Evolutionary conservation across 2,888 invertebrate genomes (phyloP), one percentile per base, ranked within the genome.

Genomic region (Hemaris fuciformis): DNA sequence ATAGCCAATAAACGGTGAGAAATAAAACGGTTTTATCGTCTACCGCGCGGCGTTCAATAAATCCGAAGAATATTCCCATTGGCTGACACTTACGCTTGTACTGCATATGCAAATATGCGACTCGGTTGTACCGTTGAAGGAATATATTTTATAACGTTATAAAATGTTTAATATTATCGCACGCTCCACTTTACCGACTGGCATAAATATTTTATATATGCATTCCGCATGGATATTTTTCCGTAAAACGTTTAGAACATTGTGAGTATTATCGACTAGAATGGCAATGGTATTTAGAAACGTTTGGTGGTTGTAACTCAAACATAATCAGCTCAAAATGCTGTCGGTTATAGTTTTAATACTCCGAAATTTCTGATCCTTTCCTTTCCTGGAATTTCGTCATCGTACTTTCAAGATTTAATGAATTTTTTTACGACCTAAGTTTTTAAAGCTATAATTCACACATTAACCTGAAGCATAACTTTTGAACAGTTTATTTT

Each of bases 161-260:
- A 48, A 48, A 48, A 48, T 48, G 25, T 48, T 48, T 48, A 48
- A 48, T 48, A 48, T 48, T 27, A 48, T 15, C 25, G 22, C 45
- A 3, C 10, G 48, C 15, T 8, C 48, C 15, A 48, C 48, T 48
- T 48, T 23, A 45, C 45, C 38, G 38, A 45, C 25, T 27, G 8
- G 25, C 27, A 27, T 48, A 25, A 27, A 48, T 43, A 43, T 22
- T 45, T 22, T 45, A 22, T 22, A 22, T 22, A 45, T 13, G 45
- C 45, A 45, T 45, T 45, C 45, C 22, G n/a, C 38, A 38, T n/a
- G 38, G 38, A 38, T 38, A 38, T 38, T 38, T 13, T 38, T 13
- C 38, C n/a, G 31, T 31, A 20, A 43, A 20, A 13, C 20, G 45
- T 45, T 45, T 45, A 45, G 22, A 7, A 10, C 7, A 45, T 25